These are phyloP conservation scores for Drosophila hamatofila DNA, from an alignment of 2,888 invertebrate species.

Conservation along the genomic window DNA sequence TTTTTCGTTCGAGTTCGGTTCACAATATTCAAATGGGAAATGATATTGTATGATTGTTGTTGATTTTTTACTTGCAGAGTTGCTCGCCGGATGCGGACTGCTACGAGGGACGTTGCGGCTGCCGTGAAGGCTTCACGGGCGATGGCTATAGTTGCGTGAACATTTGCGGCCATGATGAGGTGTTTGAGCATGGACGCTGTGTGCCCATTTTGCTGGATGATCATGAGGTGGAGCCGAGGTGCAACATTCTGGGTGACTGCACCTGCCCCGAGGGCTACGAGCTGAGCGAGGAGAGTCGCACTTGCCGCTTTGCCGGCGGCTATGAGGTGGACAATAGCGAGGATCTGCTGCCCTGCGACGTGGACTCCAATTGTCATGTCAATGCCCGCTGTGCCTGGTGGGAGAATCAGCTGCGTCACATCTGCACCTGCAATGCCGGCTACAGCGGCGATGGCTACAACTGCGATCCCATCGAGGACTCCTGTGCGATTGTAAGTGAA, in stretches of 20 bases:
- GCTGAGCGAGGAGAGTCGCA: slow-evolving; percentile 82
- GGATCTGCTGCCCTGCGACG: slow-evolving; percentile 88
- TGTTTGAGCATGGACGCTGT: slow-evolving; percentile 82
- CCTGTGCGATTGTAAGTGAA: slow-evolving; percentile 86
- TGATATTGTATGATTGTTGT: background rate
- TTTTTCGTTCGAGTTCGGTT: slow-evolving; percentile 1
- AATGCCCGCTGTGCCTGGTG: slow-evolving; percentile 92
- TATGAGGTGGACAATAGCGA: slow-evolving; percentile 67
- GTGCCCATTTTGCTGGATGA: slow-evolving; percentile 76
- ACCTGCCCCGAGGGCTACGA: slow-evolving; percentile 86
- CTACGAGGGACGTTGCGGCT: slow-evolving; percentile 90
- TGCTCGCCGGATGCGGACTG: slow-evolving; percentile 91
- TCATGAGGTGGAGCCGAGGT: slow-evolving; percentile 77
- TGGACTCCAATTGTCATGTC: slow-evolving; percentile 91
- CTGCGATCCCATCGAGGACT: slow-evolving; percentile 88
- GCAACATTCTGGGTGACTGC: slow-evolving; percentile 85
- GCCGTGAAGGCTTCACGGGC: slow-evolving; percentile 89
- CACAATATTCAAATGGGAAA: background rate
- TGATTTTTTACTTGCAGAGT: slow-evolving; percentile 56
- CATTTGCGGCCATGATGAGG: slow-evolving; percentile 79
- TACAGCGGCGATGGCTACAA: slow-evolving; percentile 93
- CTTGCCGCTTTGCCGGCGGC: slow-evolving; percentile 68
- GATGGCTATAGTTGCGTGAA: slow-evolving; percentile 87
- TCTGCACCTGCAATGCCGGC: slow-evolving; percentile 93
- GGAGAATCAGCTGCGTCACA: slow-evolving; percentile 86